Percentiles rank a stretch among this genome's conserved stretches.
Evolutionary conservation across 2,113 vertebrate species (phyloP).

Genomic region (Eidolon helvum): DNA sequence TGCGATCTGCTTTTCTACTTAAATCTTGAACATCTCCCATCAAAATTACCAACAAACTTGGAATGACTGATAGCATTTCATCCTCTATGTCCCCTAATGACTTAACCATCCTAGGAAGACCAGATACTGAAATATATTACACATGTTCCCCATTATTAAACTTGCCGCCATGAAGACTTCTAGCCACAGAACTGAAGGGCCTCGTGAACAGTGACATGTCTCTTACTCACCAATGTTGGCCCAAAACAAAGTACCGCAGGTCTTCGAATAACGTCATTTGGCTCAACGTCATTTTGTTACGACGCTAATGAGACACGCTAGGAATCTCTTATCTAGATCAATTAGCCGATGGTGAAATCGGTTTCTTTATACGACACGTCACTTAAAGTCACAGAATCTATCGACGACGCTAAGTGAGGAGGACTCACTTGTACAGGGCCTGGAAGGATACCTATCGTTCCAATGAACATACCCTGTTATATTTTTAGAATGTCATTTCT

Average conservation of each 20-base stretch:
- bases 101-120: background rate
- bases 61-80: background rate
- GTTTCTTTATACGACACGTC: too few species aligned
- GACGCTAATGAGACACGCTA: too few species aligned
- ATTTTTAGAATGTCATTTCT: background rate
- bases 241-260: background rate
- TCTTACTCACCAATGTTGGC: background rate
- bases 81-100: background rate
- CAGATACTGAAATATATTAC: background rate
- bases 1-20: background rate
- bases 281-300: too few species aligned
- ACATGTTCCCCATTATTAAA: background rate
- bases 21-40: background rate
- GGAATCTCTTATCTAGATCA: too few species aligned
- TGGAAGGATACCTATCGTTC: background rate
- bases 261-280: too few species aligned
- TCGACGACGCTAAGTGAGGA: too few species aligned
- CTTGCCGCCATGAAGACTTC: background rate
- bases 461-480: background rate
- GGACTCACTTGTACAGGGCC: background rate
- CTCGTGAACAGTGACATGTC: background rate
- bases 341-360: too few species aligned
- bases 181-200: background rate
- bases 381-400: too few species aligned
- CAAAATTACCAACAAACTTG: background rate